Evolutionary conservation across 1,140 invertebrate genomes (phyloP).

Genomic region (Aphis gossypii): DNA sequence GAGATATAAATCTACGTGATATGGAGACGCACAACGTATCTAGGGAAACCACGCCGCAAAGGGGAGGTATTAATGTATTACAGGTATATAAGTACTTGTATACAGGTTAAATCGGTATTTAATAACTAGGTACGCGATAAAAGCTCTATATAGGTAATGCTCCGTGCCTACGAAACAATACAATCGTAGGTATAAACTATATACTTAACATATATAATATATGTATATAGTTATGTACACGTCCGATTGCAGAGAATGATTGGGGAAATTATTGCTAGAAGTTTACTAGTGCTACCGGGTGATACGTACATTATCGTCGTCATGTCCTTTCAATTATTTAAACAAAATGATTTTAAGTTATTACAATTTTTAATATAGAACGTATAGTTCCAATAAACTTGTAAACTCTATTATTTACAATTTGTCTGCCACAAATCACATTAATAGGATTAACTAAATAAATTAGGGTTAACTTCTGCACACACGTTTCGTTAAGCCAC

Average conservation of each 20-base stretch:
- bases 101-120: neutral
- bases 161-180: constrained; percentile 24
- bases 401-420: neutral
- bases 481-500: too few species aligned
- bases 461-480: neutral
- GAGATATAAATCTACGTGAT: constrained; percentile 35
- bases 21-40: neutral
- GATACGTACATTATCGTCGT: neutral
- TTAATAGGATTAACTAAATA: neutral
- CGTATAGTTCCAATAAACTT: neutral
- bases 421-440: too few species aligned
- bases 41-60: neutral
- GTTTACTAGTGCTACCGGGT: neutral
- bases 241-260: neutral
- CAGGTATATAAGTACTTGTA: neutral
- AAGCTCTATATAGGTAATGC: neutral
- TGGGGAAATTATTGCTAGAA: neutral
- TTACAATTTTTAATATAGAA: neutral
- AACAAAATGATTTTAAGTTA: neutral
- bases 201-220: neutral
- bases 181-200: neutral
- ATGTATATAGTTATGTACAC: neutral
- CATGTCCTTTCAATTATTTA: neutral
- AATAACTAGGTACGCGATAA: constrained; percentile 6
- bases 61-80: neutral